Conservation (phyloP, 2,888 invertebrate genomes). For the Agrotis puta region DNA sequence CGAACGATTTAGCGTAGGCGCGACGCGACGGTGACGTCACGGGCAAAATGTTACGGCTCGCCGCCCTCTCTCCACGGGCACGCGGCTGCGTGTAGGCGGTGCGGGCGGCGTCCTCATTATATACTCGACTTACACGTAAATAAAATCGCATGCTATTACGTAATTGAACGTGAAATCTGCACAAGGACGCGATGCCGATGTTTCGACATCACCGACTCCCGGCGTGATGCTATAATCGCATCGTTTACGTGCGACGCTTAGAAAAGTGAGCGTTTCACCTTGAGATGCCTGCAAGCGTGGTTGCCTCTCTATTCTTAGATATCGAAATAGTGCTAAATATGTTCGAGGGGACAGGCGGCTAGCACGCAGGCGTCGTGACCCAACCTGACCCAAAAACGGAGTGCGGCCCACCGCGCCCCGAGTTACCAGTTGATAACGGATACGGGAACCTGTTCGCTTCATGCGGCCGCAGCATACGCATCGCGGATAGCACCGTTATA, state of each 20-base stretch:
- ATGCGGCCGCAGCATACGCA: slow-evolving; percentile 71
- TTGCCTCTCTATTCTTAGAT: slow-evolving; percentile 86
- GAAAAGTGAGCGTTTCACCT: slow-evolving; percentile 90
- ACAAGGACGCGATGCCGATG: slow-evolving; percentile 82
- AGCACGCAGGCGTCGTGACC: slow-evolving; percentile 90
- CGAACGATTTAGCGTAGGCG: slow-evolving; percentile 80
- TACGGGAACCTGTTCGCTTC: slow-evolving; percentile 84
- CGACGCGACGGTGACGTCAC: slow-evolving; percentile 87
- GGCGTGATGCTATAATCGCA: slow-evolving; percentile 86
- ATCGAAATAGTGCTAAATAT: slow-evolving; percentile 83
- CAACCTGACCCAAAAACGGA: slow-evolving; percentile 89
- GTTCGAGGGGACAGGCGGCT: slow-evolving; percentile 76
- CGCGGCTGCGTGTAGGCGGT: slow-evolving; percentile 69
- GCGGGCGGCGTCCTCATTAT: slow-evolving; percentile 70
- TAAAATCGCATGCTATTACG: slow-evolving; percentile 81
- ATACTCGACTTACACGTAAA: slow-evolving; percentile 77
- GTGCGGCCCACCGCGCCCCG: slow-evolving; percentile 83
- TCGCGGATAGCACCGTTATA: slow-evolving; percentile 79
- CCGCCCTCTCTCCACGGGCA: slow-evolving; percentile 68
- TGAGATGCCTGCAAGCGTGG: slow-evolving; percentile 82
- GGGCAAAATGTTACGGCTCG: slow-evolving; percentile 78
- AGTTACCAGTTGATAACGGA: slow-evolving; percentile 85
- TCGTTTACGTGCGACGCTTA: slow-evolving; percentile 86
- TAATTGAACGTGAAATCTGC: slow-evolving; percentile 88
- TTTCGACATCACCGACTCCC: slow-evolving; percentile 83